Percentiles rank a stretch among this genome's conserved stretches.
Conservation (phyloP, 1,140 invertebrate genomes). For the Ptiloglossa arizonensis region DNA sequence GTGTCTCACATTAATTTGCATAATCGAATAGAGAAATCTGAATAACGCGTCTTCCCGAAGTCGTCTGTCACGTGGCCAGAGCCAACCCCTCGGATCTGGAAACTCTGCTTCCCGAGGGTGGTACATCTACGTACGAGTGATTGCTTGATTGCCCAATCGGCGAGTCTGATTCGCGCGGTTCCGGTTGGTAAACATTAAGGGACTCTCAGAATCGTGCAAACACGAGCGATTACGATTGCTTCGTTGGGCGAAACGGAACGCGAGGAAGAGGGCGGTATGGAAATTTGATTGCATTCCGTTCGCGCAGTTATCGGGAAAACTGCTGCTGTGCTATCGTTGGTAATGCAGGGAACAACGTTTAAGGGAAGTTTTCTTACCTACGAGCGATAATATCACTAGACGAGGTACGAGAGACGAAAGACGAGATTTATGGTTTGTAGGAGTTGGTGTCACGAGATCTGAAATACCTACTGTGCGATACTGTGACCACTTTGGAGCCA, state of each 20-base stretch:
- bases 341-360: too few species aligned
- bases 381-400: too few species aligned
- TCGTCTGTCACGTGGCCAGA: constrained; percentile 69
- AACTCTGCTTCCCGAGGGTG: constrained; percentile 2
- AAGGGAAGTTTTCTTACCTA: too few species aligned
- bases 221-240: neutral
- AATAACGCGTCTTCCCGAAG: constrained; percentile 72
- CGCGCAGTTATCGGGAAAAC: too few species aligned
- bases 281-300: neutral
- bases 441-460: too few species aligned
- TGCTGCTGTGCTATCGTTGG: too few species aligned
- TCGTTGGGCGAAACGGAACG: neutral
- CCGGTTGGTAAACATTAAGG: constrained; percentile 9
- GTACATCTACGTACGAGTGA: neutral
- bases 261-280: neutral
- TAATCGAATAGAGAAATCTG: constrained; percentile 81
- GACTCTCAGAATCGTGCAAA: neutral
- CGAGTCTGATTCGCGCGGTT: neutral
- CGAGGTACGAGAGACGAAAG: too few species aligned
- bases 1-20: constrained; percentile 80
- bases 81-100: constrained; percentile 3
- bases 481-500: too few species aligned
- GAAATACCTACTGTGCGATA: too few species aligned
- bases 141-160: constrained; percentile 54
- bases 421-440: too few species aligned